Conservation (phyloP, 1,140 invertebrate species). For the Chymomyza costata region DNA sequence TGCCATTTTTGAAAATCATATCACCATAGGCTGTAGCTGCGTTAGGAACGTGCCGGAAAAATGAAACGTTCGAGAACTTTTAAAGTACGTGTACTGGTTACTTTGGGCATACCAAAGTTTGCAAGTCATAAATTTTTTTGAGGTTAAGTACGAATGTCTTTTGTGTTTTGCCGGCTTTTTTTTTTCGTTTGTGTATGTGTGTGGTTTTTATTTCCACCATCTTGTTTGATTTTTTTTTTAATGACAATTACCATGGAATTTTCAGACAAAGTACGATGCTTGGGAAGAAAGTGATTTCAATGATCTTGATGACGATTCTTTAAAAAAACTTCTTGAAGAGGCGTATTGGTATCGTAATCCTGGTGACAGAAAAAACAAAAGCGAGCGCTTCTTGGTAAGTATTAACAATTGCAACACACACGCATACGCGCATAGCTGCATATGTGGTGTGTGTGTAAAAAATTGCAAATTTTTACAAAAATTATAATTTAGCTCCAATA, state of each 20-base stretch:
- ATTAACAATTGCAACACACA: slow-evolving; percentile 3
- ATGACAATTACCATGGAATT: slow-evolving; percentile 7
- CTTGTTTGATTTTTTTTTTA: not conserved
- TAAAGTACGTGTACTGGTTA: too few relatives aligned
- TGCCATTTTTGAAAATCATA: too few relatives aligned
- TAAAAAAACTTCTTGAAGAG: slow-evolving; percentile 83
- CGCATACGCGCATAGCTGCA: too few relatives aligned
- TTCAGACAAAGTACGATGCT: slow-evolving; percentile 64
- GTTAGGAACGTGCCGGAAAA: too few relatives aligned
- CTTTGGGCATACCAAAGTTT: too few relatives aligned
- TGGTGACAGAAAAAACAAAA: slow-evolving; percentile 83
- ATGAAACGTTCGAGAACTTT: too few relatives aligned
- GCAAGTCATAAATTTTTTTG: slow-evolving; percentile 7
- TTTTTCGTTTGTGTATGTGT: slow-evolving; percentile 6
- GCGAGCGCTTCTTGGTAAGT: slow-evolving; percentile 82
- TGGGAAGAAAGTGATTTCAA: slow-evolving; percentile 81
- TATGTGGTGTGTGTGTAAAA: too few relatives aligned
- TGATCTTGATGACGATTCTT: slow-evolving; percentile 79
- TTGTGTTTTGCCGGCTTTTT: too few relatives aligned
- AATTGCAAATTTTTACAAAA: too few relatives aligned
- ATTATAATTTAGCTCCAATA: too few relatives aligned
- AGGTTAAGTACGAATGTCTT: slow-evolving; percentile 28
- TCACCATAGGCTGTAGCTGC: too few relatives aligned
- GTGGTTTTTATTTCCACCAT: not conserved
- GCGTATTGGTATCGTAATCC: slow-evolving; percentile 83